These are phyloP conservation scores for Erannis defoliaria DNA, from an alignment of 2,888 invertebrate genomes.

Conservation along the genomic window DNA sequence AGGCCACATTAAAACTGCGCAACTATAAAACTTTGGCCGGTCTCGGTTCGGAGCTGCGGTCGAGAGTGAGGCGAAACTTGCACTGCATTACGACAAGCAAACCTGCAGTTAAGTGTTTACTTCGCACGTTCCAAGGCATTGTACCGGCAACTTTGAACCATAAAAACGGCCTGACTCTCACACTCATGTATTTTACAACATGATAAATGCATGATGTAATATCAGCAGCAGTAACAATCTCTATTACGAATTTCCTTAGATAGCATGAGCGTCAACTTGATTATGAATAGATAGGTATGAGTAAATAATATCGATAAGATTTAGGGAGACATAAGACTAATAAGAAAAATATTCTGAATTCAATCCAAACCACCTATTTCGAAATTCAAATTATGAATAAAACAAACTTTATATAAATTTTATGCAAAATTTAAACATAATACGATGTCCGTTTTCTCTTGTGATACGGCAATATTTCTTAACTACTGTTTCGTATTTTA, in stretches of 20 bases:
- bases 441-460: background rate
- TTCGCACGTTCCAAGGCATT: slow-evolving; percentile 79
- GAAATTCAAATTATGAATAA: too few species aligned
- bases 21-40: slow-evolving; percentile 69
- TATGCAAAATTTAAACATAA: too few species aligned
- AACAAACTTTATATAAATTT: too few species aligned
- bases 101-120: slow-evolving; percentile 84
- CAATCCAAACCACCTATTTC: background rate
- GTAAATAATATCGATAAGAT: too few species aligned
- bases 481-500: background rate
- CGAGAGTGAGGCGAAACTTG: slow-evolving; percentile 74
- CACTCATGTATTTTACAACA: slow-evolving; percentile 48
- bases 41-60: slow-evolving; percentile 65
- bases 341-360: too few species aligned
- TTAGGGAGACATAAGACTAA: too few species aligned
- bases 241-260: background rate
- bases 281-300: too few species aligned
- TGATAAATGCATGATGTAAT: slow-evolving; percentile 56
- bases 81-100: slow-evolving; percentile 79
- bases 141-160: slow-evolving; percentile 67
- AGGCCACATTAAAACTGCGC: slow-evolving; percentile 75
- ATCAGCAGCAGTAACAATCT: slow-evolving; percentile 16
- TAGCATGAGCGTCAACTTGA: too few species aligned
- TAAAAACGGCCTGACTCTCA: slow-evolving; percentile 72
- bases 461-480: background rate